phyloP scores from a whole-genome alignment of 2,888 invertebrate genomes.

The Maniola hyperantus region DNA sequence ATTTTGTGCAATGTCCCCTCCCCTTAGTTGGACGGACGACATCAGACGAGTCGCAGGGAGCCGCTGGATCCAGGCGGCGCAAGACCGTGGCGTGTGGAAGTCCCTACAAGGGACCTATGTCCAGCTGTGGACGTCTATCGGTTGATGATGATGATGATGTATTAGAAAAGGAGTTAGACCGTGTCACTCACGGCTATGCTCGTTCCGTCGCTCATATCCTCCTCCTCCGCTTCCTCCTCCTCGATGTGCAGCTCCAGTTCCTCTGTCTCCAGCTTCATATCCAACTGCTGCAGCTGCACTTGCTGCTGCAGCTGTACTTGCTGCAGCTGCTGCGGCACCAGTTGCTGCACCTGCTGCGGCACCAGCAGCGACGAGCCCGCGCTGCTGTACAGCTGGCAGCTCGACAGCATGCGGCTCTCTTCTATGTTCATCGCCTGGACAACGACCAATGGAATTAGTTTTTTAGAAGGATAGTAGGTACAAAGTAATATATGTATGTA shows the following conservation, averaged over 20 bases:
- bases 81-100: no score
- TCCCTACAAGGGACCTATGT: no score
- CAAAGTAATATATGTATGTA: no score
- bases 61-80: no score
- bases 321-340: background rate
- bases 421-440: slow-evolving; percentile 47
- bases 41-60: no score
- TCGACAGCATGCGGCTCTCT: slow-evolving; percentile 46
- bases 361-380: slow-evolving; percentile 4
- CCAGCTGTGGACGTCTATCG: no score
- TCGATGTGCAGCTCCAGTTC: slow-evolving; percentile 29
- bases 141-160: no score
- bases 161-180: background rate
- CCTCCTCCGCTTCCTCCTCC: slow-evolving; percentile 23
- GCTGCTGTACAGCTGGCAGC: slow-evolving; percentile 41
- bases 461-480: background rate
- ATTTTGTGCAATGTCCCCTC: no score
- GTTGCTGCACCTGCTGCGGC: background rate
- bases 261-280: slow-evolving; percentile 32
- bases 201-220: slow-evolving; percentile 33
- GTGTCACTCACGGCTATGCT: slow-evolving; percentile 56
- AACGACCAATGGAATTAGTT: background rate
- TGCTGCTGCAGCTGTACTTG: slow-evolving; percentile 44
- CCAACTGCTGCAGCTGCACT: slow-evolving; percentile 44
- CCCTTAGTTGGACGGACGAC: no score